Base-by-base conservation (phyloP, 1,140 invertebrate species). In the Apis laboriosa region DNA sequence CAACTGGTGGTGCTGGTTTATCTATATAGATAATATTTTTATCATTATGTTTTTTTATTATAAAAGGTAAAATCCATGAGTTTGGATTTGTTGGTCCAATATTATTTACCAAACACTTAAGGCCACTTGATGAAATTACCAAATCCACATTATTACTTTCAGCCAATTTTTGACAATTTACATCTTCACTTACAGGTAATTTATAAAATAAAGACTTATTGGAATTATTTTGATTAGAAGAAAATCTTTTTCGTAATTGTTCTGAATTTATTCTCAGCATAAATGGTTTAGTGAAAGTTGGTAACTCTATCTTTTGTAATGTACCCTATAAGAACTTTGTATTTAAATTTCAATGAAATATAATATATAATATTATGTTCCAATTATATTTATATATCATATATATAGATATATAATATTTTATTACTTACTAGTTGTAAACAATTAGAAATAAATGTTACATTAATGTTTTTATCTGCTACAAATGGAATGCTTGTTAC, bases 1-100 rank as follows among this genome's bases (percentile, higher is more conserved):
- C 76, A 56, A 70, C 78, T 70, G 92, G 85, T 58, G 94, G 94
- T 61, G 94, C 85, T 61, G 91, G 87, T 85, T 95, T 94, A 83
- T 95, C 93, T 17, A 95, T 84, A 78, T 93, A 95, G 56, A 94
- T 89, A 73, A 94, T 84, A 82, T 92, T 94, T 83, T 92, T 93
- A 9, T 66, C 83, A 53, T 89, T 87, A 9, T 92, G 85, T 56
- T 89, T 88, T 90, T 94, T 94, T 2, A 95, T 86, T 9, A 91
- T 77, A 53, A 95, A 56, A 9, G 94, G 94, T 77, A 95, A 89
- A 66, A 92, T 86, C 94, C 94, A 95, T 24, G 84, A 80, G 66
- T 78, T 90, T 68, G 90, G 89, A 68, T 88, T 80, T 80, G 87
- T 88, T 19, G 91, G 88, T 56, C 87, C 87, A 53, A 90, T 73